Percentiles rank a stretch among this genome's conserved stretches.
These are phyloP conservation scores for Xenopus laevis DNA, from an alignment of 2,113 vertebrate genomes.

Conservation along the genomic window DNA sequence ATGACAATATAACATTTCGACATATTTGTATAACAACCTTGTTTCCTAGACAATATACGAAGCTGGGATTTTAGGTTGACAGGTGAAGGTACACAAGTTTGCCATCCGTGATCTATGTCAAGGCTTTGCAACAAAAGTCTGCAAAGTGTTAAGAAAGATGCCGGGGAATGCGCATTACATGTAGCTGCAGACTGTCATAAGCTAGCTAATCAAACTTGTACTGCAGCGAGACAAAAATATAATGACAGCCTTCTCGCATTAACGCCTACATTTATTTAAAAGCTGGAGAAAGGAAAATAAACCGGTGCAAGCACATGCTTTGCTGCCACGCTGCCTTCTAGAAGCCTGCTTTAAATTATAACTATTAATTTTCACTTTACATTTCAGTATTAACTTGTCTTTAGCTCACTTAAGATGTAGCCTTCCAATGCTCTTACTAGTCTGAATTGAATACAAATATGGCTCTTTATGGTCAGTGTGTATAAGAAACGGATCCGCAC, in stretches of 20 bases:
- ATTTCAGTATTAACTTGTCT: neutral
- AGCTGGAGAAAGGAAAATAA: conserved; percentile 12
- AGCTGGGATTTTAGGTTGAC: too few species aligned
- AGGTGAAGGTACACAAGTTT: too few species aligned
- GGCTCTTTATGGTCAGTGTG: neutral
- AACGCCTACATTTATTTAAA: conserved; percentile 36
- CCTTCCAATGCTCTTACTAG: neutral
- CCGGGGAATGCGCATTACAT: neutral
- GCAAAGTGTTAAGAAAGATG: neutral
- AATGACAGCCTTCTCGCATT: conserved; percentile 34
- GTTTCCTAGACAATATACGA: too few species aligned
- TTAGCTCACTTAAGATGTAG: neutral
- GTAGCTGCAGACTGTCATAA: neutral
- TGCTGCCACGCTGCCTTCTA: neutral
- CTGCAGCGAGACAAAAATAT: conserved; percentile 36
- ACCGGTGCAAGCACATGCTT: conserved; percentile 18
- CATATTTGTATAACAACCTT: too few species aligned
- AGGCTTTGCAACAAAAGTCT: neutral
- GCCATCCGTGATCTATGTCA: too few species aligned
- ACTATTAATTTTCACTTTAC: conserved; percentile 15
- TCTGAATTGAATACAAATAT: neutral
- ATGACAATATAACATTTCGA: too few species aligned
- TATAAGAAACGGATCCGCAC: too few species aligned
- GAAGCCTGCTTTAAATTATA: conserved; percentile 7
- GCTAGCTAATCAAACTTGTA: conserved; percentile 36